These are phyloP conservation scores for Styela clava DNA, from an alignment of 23 tunicate species.

Conservation along the genomic window DNA sequence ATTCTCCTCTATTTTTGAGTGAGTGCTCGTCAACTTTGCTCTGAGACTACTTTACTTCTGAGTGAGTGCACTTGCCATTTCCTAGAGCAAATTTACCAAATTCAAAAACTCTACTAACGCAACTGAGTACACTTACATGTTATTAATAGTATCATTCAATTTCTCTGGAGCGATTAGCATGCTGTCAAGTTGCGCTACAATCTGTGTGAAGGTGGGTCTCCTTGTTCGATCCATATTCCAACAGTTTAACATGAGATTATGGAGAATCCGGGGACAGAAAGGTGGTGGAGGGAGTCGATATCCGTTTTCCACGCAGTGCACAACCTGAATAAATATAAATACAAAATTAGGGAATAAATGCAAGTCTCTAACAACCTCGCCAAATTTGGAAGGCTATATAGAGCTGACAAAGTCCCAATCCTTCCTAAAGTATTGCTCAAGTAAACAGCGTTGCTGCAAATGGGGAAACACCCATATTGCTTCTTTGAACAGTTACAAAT, in stretches of 20 bases:
- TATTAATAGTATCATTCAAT: slow-evolving; percentile 50
- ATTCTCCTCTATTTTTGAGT: too few relatives aligned
- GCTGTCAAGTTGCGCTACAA: slow-evolving; percentile 52
- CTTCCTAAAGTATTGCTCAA: too few relatives aligned
- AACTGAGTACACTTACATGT: slow-evolving; percentile 73
- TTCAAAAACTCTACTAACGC: too few relatives aligned
- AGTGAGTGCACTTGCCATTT: too few relatives aligned
- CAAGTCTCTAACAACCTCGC: not conserved
- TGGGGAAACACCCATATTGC: too few relatives aligned
- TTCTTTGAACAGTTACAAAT: too few relatives aligned
- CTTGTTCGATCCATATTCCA: slow-evolving; percentile 81
- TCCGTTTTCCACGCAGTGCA: slow-evolving; percentile 87
- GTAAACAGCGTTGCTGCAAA: too few relatives aligned
- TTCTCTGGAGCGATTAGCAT: slow-evolving; percentile 33
- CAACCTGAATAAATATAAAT: slow-evolving; percentile 60
- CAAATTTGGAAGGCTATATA: not conserved
- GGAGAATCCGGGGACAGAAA: slow-evolving; percentile 77
- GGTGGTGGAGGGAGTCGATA: slow-evolving; percentile 91
- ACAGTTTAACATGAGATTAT: slow-evolving; percentile 89
- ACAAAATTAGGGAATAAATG: not conserved
- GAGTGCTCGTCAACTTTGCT: too few relatives aligned
- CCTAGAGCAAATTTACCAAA: too few relatives aligned
- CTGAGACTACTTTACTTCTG: too few relatives aligned
- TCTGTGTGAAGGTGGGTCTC: slow-evolving; percentile 75
- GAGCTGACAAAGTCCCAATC: too few relatives aligned